These are phyloP conservation scores for Amniataba percoides DNA, from an alignment of 2,797 vertebrate species.

Conservation along the genomic window DNA sequence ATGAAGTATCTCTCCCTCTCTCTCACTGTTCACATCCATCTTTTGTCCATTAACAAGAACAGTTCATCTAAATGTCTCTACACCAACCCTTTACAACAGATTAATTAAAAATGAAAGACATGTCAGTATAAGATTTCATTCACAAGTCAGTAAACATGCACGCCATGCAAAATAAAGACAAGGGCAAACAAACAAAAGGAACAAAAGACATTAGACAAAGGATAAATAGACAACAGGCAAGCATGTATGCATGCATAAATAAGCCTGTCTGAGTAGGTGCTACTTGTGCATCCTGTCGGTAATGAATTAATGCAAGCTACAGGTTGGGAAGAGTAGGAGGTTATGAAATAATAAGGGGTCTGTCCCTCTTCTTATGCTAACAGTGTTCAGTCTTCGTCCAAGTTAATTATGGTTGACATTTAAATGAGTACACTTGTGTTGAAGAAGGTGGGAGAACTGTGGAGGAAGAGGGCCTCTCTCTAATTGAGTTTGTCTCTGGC, in stretches of 20 bases:
- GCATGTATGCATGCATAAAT: conserved; percentile 16
- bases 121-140: neutral
- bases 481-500: conserved; percentile 85
- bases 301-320: conserved; percentile 52
- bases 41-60: conserved; percentile 16
- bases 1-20: conserved; percentile 33
- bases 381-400: conserved; percentile 73
- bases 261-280: conserved; percentile 1
- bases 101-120: neutral
- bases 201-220: conserved; percentile 8
- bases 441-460: conserved; percentile 70
- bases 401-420: conserved; percentile 88
- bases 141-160: neutral
- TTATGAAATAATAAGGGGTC: conserved; percentile 74
- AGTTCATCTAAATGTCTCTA: conserved; percentile 17
- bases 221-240: conserved; percentile 24
- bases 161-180: neutral
- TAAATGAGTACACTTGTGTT: conserved; percentile 84
- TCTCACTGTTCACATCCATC: neutral
- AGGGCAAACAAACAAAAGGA: neutral
- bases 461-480: conserved; percentile 75
- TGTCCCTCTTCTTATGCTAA: conserved; percentile 81
- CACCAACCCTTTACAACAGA: neutral
- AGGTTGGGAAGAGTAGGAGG: conserved; percentile 63
- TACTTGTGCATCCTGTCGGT: conserved; percentile 23